phyloP scores from a whole-genome alignment of 2,888 invertebrate genomes.

The Lampropteryx suffumata region DNA sequence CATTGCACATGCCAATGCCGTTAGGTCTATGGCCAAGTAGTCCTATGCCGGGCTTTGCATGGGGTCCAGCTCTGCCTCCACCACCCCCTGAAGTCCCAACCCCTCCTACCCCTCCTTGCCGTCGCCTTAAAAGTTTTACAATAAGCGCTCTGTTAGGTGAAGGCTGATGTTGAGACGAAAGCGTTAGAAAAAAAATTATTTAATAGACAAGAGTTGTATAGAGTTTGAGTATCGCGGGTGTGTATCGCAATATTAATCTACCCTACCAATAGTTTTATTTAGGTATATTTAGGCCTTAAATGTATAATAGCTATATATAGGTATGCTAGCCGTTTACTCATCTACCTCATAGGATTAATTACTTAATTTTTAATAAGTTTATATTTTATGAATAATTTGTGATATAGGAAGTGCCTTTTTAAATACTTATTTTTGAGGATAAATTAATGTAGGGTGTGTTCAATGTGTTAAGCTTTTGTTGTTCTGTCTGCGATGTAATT shows the following conservation, averaged over 20 bases:
- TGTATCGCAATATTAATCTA: slow-evolving; percentile 44
- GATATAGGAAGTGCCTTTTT: slow-evolving; percentile 27
- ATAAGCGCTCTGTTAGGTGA: slow-evolving; percentile 77
- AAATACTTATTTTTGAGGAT: slow-evolving; percentile 3
- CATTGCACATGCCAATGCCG: slow-evolving; percentile 67
- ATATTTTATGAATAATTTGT: slow-evolving; percentile 21
- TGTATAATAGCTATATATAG: too few species aligned
- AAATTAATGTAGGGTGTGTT: too few species aligned
- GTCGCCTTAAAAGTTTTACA: slow-evolving; percentile 73
- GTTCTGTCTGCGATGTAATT: not conserved
- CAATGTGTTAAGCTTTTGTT: slow-evolving; percentile 5
- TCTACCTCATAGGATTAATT: slow-evolving; percentile 43
- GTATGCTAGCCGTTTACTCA: slow-evolving; percentile 28
- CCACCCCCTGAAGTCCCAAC: slow-evolving; percentile 48
- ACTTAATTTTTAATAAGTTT: slow-evolving; percentile 9
- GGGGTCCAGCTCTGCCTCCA: slow-evolving; percentile 60
- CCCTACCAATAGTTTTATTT: too few species aligned
- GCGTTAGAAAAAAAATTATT: not conserved
- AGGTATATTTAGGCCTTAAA: too few species aligned
- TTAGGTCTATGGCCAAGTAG: slow-evolving; percentile 61
- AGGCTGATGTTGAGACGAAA: slow-evolving; percentile 51
- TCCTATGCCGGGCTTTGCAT: slow-evolving; percentile 55
- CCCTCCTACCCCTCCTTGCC: slow-evolving; percentile 64
- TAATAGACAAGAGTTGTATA: slow-evolving; percentile 6
- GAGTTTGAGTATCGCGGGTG: slow-evolving; percentile 34